Conservation (phyloP, 2,113 vertebrate species). For the Cettia cetti region DNA sequence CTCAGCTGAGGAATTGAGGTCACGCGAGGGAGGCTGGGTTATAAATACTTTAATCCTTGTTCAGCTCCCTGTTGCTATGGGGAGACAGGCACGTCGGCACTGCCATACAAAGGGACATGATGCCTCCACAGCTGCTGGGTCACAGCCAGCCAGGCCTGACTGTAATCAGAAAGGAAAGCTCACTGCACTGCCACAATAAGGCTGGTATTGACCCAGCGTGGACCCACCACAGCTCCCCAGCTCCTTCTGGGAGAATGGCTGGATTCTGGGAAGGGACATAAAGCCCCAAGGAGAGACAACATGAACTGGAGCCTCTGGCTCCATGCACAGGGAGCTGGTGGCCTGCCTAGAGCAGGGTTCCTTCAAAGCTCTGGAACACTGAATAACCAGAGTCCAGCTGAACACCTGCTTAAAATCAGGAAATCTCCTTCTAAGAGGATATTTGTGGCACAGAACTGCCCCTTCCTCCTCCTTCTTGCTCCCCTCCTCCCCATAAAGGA, state of each 20-base stretch:
- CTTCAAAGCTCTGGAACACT: background rate
- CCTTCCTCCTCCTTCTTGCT: background rate
- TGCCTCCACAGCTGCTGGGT: slow-evolving; percentile 50
- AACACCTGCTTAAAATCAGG: background rate
- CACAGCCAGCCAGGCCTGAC: slow-evolving; percentile 32
- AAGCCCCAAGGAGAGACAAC: background rate
- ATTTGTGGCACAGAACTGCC: too few relatives aligned
- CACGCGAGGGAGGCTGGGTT: slow-evolving; percentile 61
- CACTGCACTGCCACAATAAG: background rate
- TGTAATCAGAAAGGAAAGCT: slow-evolving; percentile 16
- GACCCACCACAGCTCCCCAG: background rate
- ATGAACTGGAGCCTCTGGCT: fast-evolving
- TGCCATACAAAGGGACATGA: slow-evolving; percentile 52
- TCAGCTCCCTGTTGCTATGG: slow-evolving; percentile 70
- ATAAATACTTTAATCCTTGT: slow-evolving; percentile 72
- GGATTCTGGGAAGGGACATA: background rate
- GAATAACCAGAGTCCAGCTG: background rate
- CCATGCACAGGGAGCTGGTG: background rate
- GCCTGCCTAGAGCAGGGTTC: background rate
- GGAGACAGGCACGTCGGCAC: slow-evolving; percentile 62
- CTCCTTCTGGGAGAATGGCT: fast-evolving
- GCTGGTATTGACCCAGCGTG: background rate
- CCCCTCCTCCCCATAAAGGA: background rate
- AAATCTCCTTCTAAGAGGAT: background rate
- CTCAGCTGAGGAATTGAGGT: slow-evolving; percentile 65